Evolutionary conservation across 1,140 invertebrate species (phyloP).

Genomic region (Drosophila nikananu): DNA sequence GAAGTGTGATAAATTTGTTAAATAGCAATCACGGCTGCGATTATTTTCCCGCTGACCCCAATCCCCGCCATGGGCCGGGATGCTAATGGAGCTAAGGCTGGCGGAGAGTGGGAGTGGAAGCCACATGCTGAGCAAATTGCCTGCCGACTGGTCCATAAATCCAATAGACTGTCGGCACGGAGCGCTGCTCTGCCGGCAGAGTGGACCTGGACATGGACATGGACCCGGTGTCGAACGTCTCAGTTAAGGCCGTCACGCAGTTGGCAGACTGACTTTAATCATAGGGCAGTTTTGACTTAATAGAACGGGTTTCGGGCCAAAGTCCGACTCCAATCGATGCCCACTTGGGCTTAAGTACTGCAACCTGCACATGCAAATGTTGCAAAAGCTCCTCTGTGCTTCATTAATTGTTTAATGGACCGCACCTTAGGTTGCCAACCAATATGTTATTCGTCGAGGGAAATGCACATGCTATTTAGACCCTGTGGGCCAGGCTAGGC

Average conservation of each 20-base stretch:
- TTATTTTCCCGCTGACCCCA: constrained; percentile 49
- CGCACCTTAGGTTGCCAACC: constrained; percentile 47
- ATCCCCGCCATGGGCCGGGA: constrained; percentile 26
- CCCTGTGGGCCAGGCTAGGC: constrained; percentile 18
- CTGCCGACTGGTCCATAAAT: constrained; percentile 48
- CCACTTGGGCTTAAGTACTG: constrained; percentile 6
- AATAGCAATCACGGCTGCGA: constrained; percentile 40
- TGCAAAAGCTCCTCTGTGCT: constrained; percentile 52
- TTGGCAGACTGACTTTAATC: constrained; percentile 67
- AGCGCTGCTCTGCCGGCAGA: constrained; percentile 22
- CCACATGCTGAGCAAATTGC: constrained; percentile 78
- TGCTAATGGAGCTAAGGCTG: constrained; percentile 20
- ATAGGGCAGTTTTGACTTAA: constrained; percentile 65
- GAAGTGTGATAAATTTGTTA: constrained; percentile 52
- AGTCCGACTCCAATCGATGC: constrained; percentile 9
- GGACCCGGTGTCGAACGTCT: constrained; percentile 61
- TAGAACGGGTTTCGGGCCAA: constrained; percentile 48
- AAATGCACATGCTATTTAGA: background rate
- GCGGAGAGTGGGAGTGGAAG: constrained; percentile 24
- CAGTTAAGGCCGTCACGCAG: constrained; percentile 62
- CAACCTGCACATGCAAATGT: constrained; percentile 41
- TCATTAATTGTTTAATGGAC: constrained; percentile 80
- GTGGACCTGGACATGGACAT: constrained; percentile 21
- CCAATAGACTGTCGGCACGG: constrained; percentile 43
- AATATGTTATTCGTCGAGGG: background rate